Percentiles rank a stretch among this genome's conserved stretches.
Evolutionary conservation across 2,113 vertebrate genomes (phyloP).

Genomic region (Glaucomys volans): DNA sequence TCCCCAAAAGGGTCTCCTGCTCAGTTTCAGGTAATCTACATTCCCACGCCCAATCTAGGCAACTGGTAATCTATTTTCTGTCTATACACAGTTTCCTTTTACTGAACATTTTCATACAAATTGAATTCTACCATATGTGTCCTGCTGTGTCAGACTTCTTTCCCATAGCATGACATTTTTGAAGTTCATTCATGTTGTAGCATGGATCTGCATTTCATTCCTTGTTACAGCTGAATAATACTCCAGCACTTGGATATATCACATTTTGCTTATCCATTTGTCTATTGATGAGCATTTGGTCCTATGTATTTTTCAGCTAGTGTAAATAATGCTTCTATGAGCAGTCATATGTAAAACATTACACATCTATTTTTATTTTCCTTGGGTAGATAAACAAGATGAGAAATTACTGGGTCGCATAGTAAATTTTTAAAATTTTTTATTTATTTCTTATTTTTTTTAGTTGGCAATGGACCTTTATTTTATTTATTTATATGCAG

Average conservation of each 20-base stretch:
- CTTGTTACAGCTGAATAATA: not conserved
- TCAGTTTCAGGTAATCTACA: not conserved
- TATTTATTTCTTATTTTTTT: too few relatives aligned
- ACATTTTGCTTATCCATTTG: not conserved
- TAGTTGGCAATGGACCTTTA: too few relatives aligned
- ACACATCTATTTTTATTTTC: not conserved
- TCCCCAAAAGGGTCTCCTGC: not conserved
- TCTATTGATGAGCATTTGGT: not conserved
- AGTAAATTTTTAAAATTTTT: not conserved
- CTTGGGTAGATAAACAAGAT: not conserved
- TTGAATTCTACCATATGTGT: not conserved
- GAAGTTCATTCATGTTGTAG: not conserved
- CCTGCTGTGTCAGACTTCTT: not conserved
- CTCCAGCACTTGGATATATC: not conserved
- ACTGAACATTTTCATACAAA: not conserved
- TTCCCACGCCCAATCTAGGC: not conserved
- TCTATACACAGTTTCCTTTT: not conserved
- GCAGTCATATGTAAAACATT: not conserved
- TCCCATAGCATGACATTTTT: not conserved
- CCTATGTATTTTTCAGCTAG: not conserved
- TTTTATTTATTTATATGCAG: too few relatives aligned
- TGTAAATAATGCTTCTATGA: not conserved
- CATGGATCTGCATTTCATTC: not conserved
- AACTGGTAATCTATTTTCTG: not conserved
- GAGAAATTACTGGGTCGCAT: not conserved